These are phyloP conservation scores for Napeogenes inachia DNA, from an alignment of 2,888 invertebrate species.

Conservation along the genomic window DNA sequence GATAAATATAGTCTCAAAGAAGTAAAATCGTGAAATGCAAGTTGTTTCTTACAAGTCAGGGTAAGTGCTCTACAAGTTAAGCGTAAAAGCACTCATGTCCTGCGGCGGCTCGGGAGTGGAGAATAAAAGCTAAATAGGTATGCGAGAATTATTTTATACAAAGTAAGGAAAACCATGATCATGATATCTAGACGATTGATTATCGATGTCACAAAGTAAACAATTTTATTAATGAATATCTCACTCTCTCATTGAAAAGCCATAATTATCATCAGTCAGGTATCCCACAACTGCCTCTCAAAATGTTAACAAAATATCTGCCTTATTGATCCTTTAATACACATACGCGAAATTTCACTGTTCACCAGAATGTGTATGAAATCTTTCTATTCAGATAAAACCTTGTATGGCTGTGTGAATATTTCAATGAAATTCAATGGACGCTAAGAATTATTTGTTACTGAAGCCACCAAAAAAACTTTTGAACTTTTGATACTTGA, in stretches of 20 bases:
- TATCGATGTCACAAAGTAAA: too few relatives aligned
- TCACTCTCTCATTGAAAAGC: too few relatives aligned
- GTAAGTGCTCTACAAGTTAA: constrained; percentile 15
- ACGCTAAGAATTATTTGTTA: constrained; percentile 28
- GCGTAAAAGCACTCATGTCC: constrained; percentile 12
- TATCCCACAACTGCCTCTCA: too few relatives aligned
- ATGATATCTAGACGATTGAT: not conserved
- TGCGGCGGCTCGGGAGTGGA: constrained; percentile 8
- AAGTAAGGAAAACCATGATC: not conserved
- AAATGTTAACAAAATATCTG: too few relatives aligned
- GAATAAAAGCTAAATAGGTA: constrained; percentile 9
- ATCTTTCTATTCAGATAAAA: too few relatives aligned
- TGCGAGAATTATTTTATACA: constrained; percentile 1
- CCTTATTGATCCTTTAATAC: too few relatives aligned
- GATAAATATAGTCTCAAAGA: constrained; percentile 1
- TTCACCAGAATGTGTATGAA: too few relatives aligned
- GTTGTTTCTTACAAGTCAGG: constrained; percentile 10
- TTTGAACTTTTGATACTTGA: too few relatives aligned
- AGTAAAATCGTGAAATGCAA: constrained; percentile 9
- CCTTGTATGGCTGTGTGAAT: too few relatives aligned
- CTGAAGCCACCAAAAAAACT: constrained; percentile 11
- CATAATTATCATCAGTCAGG: too few relatives aligned
- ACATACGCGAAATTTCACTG: too few relatives aligned
- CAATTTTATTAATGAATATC: too few relatives aligned
- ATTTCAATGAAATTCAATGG: constrained; percentile 6